Percentiles rank a stretch among this genome's conserved stretches.
Conservation (phyloP, 2,113 vertebrate species). For the Archocentrus centrarchus region DNA sequence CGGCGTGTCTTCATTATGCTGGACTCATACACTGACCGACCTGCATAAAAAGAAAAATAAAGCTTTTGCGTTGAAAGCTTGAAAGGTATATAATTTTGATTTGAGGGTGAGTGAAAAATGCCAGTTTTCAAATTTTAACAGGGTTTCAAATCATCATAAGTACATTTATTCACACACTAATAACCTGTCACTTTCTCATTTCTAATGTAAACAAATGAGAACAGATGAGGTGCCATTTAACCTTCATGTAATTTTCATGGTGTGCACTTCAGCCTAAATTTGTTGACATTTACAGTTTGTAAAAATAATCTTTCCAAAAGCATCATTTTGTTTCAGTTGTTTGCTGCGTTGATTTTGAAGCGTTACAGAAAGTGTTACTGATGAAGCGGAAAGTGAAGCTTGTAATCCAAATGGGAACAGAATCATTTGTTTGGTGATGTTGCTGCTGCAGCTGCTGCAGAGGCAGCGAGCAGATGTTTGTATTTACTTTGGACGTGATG, state of each 20-base stretch:
- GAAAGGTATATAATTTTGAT: conserved; percentile 4
- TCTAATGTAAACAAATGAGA: conserved; percentile 43
- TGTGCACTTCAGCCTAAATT: not conserved
- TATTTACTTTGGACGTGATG: not conserved
- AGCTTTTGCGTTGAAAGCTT: not conserved
- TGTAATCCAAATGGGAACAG: conserved; percentile 3
- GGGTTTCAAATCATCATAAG: not conserved
- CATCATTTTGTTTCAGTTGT: conserved; percentile 10
- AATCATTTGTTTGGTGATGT: not conserved
- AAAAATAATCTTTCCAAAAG: conserved; percentile 2
- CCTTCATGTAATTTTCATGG: not conserved
- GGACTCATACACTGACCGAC: conserved; percentile 42
- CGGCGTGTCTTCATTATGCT: not conserved
- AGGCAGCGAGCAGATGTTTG: not conserved
- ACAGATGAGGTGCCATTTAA: not conserved
- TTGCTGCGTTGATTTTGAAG: not conserved
- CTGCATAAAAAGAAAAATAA: conserved; percentile 21
- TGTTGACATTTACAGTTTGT: conserved; percentile 4
- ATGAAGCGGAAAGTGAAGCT: conserved; percentile 16
- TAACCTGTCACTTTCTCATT: conserved; percentile 27
- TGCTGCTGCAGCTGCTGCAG: not conserved
- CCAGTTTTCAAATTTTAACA: conserved; percentile 27
- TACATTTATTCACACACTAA: conserved; percentile 12
- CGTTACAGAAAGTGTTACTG: conserved; percentile 31
- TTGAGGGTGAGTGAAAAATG: conserved; percentile 18